A percentile compares a stretch with the other conserved stretches of the same genome.
Conservation (phyloP, 2,113 vertebrate species). For the Cranoglanis bouderius region DNA sequence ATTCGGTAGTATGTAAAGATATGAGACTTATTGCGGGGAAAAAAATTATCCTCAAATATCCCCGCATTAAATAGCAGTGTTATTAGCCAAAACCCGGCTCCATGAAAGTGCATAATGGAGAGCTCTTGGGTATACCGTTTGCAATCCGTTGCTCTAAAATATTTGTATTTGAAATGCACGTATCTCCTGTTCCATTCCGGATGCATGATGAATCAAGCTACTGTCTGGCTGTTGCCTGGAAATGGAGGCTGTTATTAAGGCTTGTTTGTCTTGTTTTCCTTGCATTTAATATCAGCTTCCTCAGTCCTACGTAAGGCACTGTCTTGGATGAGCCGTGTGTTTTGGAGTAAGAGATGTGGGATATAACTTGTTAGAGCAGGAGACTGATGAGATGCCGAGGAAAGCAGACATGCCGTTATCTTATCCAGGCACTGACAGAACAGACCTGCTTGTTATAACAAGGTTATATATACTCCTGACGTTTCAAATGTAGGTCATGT, state of each 20-base stretch:
- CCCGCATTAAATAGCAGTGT: neutral
- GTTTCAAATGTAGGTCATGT: constrained; percentile 36
- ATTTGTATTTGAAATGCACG: neutral
- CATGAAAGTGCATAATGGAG: neutral
- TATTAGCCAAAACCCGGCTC: neutral
- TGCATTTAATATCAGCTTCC: constrained; percentile 9
- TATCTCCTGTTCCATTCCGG: neutral
- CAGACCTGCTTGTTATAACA: neutral
- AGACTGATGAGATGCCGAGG: neutral
- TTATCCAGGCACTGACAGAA: neutral
- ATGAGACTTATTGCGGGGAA: neutral
- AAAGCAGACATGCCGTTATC: constrained; percentile 16
- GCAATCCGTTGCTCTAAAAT: neutral
- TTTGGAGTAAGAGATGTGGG: constrained; percentile 14
- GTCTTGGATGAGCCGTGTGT: constrained; percentile 7
- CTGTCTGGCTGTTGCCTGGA: neutral
- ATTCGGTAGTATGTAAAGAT: neutral
- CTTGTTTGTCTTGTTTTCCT: constrained; percentile 19
- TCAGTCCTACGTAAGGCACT: neutral
- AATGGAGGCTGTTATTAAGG: constrained; percentile 17
- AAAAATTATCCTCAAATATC: neutral
- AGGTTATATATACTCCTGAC: constrained; percentile 28
- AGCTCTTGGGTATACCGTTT: neutral
- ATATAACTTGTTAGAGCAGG: neutral
- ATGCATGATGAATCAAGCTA: neutral